Conservation (phyloP, 2,113 vertebrate species). For the Lagopus leucura region DNA sequence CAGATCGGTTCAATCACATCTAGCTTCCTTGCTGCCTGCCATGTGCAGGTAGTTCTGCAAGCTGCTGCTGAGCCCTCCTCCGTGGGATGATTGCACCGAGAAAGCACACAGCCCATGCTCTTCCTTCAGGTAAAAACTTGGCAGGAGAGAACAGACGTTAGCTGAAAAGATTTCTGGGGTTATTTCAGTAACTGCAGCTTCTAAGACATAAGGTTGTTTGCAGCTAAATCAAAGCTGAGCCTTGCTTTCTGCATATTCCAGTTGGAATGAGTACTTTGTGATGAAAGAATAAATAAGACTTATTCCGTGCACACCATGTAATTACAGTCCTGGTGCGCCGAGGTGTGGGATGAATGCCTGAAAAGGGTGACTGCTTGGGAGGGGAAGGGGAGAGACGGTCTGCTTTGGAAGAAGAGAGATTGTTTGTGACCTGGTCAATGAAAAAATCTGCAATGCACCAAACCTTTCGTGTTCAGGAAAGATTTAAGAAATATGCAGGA, state of each 20-base stretch:
- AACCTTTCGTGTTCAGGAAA: not conserved
- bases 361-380: not conserved
- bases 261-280: not conserved
- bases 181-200: not conserved
- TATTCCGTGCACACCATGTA: not conserved
- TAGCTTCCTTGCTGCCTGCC: conserved; percentile 12
- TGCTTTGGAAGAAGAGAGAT: not conserved
- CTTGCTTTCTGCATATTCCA: not conserved
- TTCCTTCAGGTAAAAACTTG: conserved; percentile 34
- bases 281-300: not conserved
- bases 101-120: not conserved
- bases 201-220: not conserved
- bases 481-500: not conserved
- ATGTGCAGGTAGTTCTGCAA: not conserved
- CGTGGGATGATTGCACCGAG: not conserved
- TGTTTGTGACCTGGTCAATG: conserved; percentile 5
- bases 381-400: not conserved
- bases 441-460: conserved; percentile 25
- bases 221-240: conserved; percentile 4
- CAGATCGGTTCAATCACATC: not conserved
- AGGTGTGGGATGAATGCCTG: not conserved
- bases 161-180: not conserved
- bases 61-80: not conserved
- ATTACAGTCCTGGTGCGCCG: not conserved
- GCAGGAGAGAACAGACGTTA: not conserved